Conservation (phyloP, 2,888 invertebrate species). For the Sisyra nigra region DNA sequence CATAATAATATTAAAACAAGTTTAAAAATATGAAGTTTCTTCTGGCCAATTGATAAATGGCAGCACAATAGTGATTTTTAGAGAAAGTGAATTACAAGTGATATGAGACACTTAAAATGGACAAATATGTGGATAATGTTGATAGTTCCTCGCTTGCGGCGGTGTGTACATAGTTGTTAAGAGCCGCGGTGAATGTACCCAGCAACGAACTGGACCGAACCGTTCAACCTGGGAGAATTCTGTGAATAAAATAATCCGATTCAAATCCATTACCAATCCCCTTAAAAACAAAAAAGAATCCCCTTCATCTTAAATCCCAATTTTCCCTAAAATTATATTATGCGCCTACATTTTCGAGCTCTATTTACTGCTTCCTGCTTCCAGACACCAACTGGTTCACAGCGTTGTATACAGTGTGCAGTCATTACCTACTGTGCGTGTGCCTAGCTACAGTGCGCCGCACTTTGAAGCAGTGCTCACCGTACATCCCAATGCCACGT, state of each 20-base stretch:
- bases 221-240: conserved; percentile 4
- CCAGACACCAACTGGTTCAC: conserved; percentile 4
- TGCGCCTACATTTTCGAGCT: conserved; percentile 2
- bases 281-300: too few relatives aligned
- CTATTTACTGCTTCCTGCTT: conserved; percentile 4
- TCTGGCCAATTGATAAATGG: conserved; percentile 4
- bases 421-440: too few relatives aligned
- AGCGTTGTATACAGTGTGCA: conserved; percentile 2
- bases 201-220: conserved; percentile 4
- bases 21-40: conserved; percentile 1
- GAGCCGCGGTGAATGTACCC: conserved; percentile 2
- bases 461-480: too few relatives aligned
- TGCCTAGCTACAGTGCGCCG: too few relatives aligned
- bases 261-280: too few relatives aligned
- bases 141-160: conserved; percentile 6
- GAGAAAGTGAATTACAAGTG: conserved; percentile 1
- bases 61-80: conserved; percentile 5
- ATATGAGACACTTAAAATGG: background rate
- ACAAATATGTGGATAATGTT: conserved; percentile 1
- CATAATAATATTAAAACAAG: background rate
- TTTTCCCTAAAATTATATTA: conserved; percentile 1
- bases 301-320: too few relatives aligned
- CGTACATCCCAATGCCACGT: too few relatives aligned
- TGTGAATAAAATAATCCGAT: conserved; percentile 2
- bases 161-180: conserved; percentile 5